Evolutionary conservation across 2,113 vertebrate species (phyloP), one percentile per base, ranked within the genome.

Genomic region (Eurypyga helias): DNA sequence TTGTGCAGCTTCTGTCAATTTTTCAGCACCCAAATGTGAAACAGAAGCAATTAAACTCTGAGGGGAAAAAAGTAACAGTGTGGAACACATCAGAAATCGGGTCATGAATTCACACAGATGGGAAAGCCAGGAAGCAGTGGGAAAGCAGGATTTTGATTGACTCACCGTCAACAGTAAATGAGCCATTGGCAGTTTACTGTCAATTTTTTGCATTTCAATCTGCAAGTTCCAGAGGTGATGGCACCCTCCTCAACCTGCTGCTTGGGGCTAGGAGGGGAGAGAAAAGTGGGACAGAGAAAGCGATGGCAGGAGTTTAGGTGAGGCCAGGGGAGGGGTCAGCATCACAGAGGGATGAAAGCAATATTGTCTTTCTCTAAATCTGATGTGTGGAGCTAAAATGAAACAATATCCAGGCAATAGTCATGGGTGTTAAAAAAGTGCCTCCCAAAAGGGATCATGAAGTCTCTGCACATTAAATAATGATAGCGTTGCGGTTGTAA

Each of bases 71-170:
- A 94, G 95, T 97, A 97, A 96, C 96, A 94, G 97, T 49, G 95
- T 98, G 97, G 96, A 98, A 98, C 97, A 95, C 96, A 97, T 98
- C 96, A 97, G 96, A 96, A 97, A 96, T 78, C 95, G 87, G 97
- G 97, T 98, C 97, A 97, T 97, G 97, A 97, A 97, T 97, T 97
- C 97, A 97, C 96, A 97, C 96, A 97, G 96, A 97, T 97, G 97
- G 97, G 90, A 95, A 97, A 96, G 92, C 89, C 95, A 82, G 96
- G 95, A 97, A 97, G 93, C 96, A 96, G 96, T 94, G 87, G 93
- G 96, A 97, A 97, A 97, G 96, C 49, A 87, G 80, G 94, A 89
- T 97, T 96, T 95, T 97, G 96, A 96, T 96, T 97, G 96, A 97
- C 97, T 98, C 96, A 73, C 96, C 78, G 58, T 97, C 97, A 97